Conservation (phyloP, 2,113 vertebrate genomes). For the Parus major region DNA sequence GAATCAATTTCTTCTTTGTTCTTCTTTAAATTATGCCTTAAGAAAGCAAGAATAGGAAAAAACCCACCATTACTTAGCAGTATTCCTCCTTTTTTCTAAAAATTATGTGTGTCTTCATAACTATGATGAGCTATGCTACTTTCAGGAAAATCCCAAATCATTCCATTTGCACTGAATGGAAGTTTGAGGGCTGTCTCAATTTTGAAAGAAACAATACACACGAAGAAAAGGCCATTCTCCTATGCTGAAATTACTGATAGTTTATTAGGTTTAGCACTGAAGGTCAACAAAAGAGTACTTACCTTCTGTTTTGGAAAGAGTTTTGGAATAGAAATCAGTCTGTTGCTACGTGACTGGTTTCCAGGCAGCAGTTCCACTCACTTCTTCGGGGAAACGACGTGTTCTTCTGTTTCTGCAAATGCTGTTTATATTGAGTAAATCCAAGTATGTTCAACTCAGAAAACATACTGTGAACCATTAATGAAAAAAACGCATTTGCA, state of each 20-base stretch:
- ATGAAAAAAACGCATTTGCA: conserved; percentile 45
- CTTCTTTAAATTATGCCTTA: not conserved
- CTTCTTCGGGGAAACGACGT: not conserved
- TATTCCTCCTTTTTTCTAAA: not conserved
- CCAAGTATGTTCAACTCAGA: not conserved
- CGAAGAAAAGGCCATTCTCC: not conserved
- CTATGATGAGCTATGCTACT: not conserved
- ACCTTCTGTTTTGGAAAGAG: conserved; percentile 63
- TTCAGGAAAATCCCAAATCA: not conserved
- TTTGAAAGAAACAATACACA: not conserved
- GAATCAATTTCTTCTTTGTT: not conserved
- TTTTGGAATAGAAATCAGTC: conserved; percentile 51
- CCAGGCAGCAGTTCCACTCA: conserved; percentile 46
- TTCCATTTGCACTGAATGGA: not conserved
- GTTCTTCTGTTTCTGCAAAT: conserved; percentile 55
- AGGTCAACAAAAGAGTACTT: conserved; percentile 44
- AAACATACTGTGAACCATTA: not conserved
- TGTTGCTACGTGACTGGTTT: conserved; percentile 57
- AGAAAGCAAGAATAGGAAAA: not conserved
- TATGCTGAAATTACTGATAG: not conserved
- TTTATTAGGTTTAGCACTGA: conserved; percentile 15
- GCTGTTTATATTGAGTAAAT: conserved; percentile 50
- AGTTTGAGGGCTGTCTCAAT: not conserved
- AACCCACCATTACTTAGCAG: not conserved
- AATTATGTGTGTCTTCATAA: not conserved